phyloP scores from a whole-genome alignment of 2,113 vertebrate genomes.

The Thalassoma bifasciatum region DNA sequence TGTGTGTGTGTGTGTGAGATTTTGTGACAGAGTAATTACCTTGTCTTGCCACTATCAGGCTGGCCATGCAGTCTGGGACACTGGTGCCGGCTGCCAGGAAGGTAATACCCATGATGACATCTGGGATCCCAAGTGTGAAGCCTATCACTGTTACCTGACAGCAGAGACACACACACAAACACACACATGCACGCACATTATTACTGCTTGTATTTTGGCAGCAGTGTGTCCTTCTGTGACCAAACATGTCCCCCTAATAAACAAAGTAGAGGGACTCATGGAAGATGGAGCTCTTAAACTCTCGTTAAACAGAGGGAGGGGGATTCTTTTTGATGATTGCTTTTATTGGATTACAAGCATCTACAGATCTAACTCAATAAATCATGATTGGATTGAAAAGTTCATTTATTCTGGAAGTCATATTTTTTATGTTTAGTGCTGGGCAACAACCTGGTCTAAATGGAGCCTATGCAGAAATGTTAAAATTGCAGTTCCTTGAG shows the following conservation, averaged over 20 bases:
- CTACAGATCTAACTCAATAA: no score
- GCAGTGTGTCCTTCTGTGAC: background rate
- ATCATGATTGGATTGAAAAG: no score
- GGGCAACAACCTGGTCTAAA: no score
- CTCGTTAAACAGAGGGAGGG: no score
- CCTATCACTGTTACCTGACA: conserved; percentile 96
- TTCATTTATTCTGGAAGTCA: no score
- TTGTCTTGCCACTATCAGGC: conserved; percentile 96
- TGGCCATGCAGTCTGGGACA: conserved; percentile 98
- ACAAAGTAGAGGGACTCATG: background rate
- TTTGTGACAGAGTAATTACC: conserved; percentile 75
- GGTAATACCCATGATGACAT: conserved; percentile 99
- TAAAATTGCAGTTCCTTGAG: no score
- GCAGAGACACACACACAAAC: background rate
- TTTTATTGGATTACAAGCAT: background rate
- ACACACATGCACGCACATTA: background rate
- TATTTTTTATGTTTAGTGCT: no score
- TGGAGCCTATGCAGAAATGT: no score
- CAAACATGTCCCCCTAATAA: background rate
- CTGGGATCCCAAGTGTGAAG: conserved; percentile 95
- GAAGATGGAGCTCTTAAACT: background rate
- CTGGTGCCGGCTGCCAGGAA: conserved; percentile 98
- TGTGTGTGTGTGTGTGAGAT: conserved; percentile 15
- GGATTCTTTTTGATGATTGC: no score
- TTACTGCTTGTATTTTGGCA: background rate